Base-by-base conservation (phyloP, 2,797 vertebrate species). In the Sebastes jordani region DNA sequence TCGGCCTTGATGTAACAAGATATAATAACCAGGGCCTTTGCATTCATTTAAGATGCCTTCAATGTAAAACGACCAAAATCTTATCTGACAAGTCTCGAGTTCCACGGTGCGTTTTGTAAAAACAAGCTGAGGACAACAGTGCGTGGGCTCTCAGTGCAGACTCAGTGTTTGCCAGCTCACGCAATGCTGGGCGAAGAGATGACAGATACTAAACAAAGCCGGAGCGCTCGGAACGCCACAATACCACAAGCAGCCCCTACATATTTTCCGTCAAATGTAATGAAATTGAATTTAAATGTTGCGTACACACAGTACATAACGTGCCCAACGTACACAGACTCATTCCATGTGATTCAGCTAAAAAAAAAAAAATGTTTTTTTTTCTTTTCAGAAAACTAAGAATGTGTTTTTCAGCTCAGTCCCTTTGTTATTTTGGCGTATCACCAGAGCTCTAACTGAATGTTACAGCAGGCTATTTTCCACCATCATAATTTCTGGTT, bases 261-360 rank as follows among this genome's bases (percentile, higher is more conserved):
- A 92, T 91, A 87, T 67, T 92, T 93, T 91, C 90, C 83, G 9
- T 89, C 73, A 81, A 66, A 82, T 88, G 84, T 76, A 80, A 89
- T 76, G 29, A 78, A 77, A 77, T 55, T 71, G 71, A 63, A 71
- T 83, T 89, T 75, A 32, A 83, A 80, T 77, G 76, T 84, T 56
- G 42, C 70, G 36, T 64, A 13, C 14, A 66, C 54, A 56, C 13
- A 56, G 16, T n/a, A 61, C 4, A 55, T 49, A 71, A 38, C 36
- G 69, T 46, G 29, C 34, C 20, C 30, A 8, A 49, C 8, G 29
- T 30, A 76, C 65, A 62, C 29, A 22, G 30, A 34, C 13, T 6
- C 30, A 72, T 77, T 49, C 36, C n/a, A 75, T 62, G 25, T 23
- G 64, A 88, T 9, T 42, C 11, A 36, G 13, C 22, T 34, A 10